Base-by-base conservation (phyloP, 2,113 vertebrate genomes). In the Odocoileus virginianus region DNA sequence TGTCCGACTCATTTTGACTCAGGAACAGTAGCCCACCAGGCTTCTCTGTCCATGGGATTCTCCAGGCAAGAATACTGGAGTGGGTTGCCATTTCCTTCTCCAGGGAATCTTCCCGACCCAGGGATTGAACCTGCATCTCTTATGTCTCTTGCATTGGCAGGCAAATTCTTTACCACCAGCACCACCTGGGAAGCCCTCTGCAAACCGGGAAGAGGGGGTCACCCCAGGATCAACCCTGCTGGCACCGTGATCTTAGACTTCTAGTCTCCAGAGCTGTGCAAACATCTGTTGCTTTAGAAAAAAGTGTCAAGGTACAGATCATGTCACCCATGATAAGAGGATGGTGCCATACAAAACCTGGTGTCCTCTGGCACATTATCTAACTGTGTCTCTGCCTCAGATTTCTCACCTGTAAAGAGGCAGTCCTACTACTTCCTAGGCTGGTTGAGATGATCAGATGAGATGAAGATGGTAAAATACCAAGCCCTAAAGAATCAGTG, bases 361-460 rank as follows among this genome's bases (percentile, higher is more conserved):
- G 33, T 6, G 3, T 64, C n/a, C 6, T 12, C 6, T 25, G 2
- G 21, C 1, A 7, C 0, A 2, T 61, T 36, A 12, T 7, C 30
- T 15, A 23, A 36, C 21, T 6, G 6, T 2, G 2, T 21, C 5
- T 19, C 28, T 47, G 33, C 57, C 88, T 97, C 45, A 25, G 25
- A 25, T 33, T 55, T 92, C 87, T 55, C 45, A 4, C 30, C 28
- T 6, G 2, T 14, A 1, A 52, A 33, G 23, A 33, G 43, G 5
- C 21, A 16, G 27, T 4, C 23, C 43, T 13, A 2, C 3, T 12
- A 11, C 52, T 11, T 50, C 3, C 2, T 4, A 17, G 54, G 54
- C 2, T 23, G n/a, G 40, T n/a, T 43, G 12, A 71, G 15, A 45
- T 16, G n/a, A 86, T 19, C 12, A 1, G 14, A 74, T 12, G 71